These are phyloP conservation scores for Tadarida brasiliensis DNA, from an alignment of 2,797 vertebrate genomes.

Conservation along the genomic window DNA sequence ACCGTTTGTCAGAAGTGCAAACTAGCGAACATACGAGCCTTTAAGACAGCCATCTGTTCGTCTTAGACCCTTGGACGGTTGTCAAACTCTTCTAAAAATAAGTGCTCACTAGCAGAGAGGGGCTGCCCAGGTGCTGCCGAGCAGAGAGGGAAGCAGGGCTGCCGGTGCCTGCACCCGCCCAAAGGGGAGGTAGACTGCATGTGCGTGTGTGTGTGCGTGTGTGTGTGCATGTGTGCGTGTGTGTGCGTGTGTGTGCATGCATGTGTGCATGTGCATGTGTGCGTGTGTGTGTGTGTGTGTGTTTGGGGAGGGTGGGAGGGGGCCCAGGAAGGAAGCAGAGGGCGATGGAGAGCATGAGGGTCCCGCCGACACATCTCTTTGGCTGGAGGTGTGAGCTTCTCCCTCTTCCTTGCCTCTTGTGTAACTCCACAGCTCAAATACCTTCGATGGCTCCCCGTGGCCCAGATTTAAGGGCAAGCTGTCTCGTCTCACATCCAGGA, in stretches of 20 bases:
- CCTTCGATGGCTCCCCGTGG: constrained; percentile 78
- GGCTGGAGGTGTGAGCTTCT: not conserved
- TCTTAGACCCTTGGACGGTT: constrained; percentile 96
- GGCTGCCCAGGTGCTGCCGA: constrained; percentile 92
- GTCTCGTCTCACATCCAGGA: constrained; percentile 75
- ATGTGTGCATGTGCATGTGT: rapidly evolving
- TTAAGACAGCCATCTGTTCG: constrained; percentile 99
- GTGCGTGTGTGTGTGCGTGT: not conserved
- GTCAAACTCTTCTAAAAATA: constrained; percentile 98
- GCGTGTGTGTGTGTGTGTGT: not conserved
- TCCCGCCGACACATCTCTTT: not conserved
- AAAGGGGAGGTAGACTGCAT: not conserved
- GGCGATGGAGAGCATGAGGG: rapidly evolving
- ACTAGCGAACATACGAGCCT: constrained; percentile 97
- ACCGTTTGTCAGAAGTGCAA: constrained; percentile 96
- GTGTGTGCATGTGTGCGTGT: rapidly evolving
- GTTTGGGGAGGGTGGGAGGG: rapidly evolving
- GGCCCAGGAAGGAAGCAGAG: not conserved
- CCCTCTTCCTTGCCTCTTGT: not conserved
- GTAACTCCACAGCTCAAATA: constrained; percentile 70
- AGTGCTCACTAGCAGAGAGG: constrained; percentile 92
- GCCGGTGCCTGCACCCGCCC: not conserved
- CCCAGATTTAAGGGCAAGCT: constrained; percentile 80
- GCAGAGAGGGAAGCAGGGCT: constrained; percentile 34
- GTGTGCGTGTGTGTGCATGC: not conserved